These are phyloP conservation scores for Hozukius guyotensis DNA, from an alignment of 2,797 vertebrate species.

Conservation along the genomic window DNA sequence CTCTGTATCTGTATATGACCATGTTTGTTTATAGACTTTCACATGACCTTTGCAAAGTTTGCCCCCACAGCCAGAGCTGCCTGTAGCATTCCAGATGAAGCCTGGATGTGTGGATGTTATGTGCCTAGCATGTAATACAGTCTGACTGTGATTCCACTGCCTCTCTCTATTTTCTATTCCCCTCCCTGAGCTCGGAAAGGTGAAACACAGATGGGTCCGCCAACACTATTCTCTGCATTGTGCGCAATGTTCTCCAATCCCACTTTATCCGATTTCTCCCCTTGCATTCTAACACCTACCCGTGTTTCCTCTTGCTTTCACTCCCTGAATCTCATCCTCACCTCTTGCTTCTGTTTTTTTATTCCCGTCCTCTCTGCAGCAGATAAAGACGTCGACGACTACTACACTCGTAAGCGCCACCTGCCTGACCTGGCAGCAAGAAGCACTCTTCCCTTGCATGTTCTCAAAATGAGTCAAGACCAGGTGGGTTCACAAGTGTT, in stretches of 20 bases:
- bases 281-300: constrained; percentile 38
- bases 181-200: constrained; percentile 57
- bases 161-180: constrained; percentile 57
- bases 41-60: constrained; percentile 73
- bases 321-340: constrained; percentile 33
- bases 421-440: constrained; percentile 95
- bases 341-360: constrained; percentile 15
- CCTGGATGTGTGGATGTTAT: constrained; percentile 61
- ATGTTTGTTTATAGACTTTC: constrained; percentile 51
- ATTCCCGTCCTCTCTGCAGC: constrained; percentile 78
- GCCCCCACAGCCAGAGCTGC: constrained; percentile 59
- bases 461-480: constrained; percentile 94
- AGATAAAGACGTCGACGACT: constrained; percentile 97
- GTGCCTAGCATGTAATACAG: constrained; percentile 72
- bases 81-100: constrained; percentile 66
- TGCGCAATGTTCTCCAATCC: constrained; percentile 40
- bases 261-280: constrained; percentile 35
- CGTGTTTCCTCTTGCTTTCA: constrained; percentile 7
- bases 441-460: constrained; percentile 94
- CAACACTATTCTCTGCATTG: constrained; percentile 45
- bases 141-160: constrained; percentile 41
- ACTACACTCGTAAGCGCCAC: constrained; percentile 94
- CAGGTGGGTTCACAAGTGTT: constrained; percentile 68
- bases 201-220: constrained; percentile 54
- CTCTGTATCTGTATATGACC: constrained; percentile 35